Conservation (phyloP, 2,797 vertebrate genomes). For the Danionella dracula region DNA sequence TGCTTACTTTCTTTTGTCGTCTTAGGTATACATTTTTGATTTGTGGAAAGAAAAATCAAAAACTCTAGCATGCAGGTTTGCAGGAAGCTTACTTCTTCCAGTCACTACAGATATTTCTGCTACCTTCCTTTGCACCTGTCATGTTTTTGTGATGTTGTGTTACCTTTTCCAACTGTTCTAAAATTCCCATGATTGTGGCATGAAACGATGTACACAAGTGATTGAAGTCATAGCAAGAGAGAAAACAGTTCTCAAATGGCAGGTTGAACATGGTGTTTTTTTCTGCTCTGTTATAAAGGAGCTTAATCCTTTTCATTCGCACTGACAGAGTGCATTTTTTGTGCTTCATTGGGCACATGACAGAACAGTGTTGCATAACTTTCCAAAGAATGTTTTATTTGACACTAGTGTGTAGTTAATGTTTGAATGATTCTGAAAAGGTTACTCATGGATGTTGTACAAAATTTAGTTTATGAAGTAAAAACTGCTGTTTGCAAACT, state of each 20-base stretch:
- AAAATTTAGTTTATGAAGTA: no score
- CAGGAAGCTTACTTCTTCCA: neutral
- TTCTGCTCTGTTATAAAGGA: neutral
- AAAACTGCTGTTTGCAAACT: no score
- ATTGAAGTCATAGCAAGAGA: neutral
- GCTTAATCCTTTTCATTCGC: neutral
- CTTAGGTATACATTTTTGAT: neutral
- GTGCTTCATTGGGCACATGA: neutral
- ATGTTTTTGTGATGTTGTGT: no score
- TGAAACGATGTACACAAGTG: neutral
- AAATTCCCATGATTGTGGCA: no score
- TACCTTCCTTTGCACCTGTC: constrained; percentile 11
- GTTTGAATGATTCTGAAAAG: no score
- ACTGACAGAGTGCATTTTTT: neutral
- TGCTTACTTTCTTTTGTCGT: no score
- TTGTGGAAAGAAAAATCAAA: no score
- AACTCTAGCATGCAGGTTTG: no score
- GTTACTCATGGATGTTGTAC: no score
- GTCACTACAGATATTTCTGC: constrained; percentile 2
- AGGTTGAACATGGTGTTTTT: constrained; percentile 4
- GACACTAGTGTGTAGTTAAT: no score
- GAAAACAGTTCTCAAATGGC: neutral
- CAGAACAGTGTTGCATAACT: neutral
- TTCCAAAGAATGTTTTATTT: no score
- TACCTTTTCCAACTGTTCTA: constrained; percentile 3